phyloP scores from a whole-genome alignment of 2,113 vertebrate genomes.

The Nothocercus nigrocapillus region DNA sequence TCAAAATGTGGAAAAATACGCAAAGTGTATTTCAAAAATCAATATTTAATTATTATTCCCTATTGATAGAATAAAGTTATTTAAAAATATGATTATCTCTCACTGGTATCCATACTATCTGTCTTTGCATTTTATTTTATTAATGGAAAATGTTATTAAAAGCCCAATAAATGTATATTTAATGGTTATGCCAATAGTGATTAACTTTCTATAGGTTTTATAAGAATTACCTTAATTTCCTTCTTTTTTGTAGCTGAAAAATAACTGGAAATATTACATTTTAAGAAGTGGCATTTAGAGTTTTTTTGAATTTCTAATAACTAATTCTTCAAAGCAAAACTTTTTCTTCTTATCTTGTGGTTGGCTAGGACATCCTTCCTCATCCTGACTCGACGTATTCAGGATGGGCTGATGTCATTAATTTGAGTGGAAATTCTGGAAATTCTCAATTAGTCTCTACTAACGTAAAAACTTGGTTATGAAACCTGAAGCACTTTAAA shows the following conservation, averaged over 20 bases:
- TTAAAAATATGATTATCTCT: background rate
- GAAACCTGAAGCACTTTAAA: background rate
- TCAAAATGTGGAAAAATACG: background rate
- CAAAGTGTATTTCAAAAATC: background rate
- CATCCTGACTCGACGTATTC: background rate
- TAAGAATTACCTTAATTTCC: background rate
- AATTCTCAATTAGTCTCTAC: background rate
- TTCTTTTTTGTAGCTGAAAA: background rate
- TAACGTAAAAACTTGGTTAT: background rate
- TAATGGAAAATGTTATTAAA: background rate
- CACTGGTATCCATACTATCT: background rate
- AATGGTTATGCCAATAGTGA: background rate
- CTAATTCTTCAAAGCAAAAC: background rate
- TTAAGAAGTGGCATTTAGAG: background rate
- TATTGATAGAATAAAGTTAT: background rate
- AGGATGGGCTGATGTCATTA: background rate
- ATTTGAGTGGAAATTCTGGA: background rate
- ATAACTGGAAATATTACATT: background rate
- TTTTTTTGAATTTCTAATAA: background rate
- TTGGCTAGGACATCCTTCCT: background rate
- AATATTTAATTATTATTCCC: conserved; percentile 1
- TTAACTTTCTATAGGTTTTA: background rate
- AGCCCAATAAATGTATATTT: background rate
- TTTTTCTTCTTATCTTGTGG: no score
- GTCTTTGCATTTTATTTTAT: background rate